A percentile compares a stretch with the other conserved stretches of the same genome.
Evolutionary conservation across 2,797 vertebrate genomes (phyloP).

Genomic region (Squalus acanthias): DNA sequence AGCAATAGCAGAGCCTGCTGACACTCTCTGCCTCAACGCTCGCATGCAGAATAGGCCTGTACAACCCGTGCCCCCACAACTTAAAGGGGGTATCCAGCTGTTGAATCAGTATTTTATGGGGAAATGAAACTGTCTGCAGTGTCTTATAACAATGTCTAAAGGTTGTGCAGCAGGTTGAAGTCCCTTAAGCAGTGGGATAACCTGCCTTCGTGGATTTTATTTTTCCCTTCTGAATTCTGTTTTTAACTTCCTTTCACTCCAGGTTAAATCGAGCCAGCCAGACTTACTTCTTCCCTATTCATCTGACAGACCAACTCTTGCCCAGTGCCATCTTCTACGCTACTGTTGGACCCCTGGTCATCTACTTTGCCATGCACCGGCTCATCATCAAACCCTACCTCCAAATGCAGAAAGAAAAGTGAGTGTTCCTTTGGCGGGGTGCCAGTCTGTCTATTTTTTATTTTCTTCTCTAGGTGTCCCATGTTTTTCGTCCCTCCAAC

Average conservation of each 20-base stretch:
- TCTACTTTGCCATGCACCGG: slow-evolving; percentile 87
- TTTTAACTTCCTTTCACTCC: slow-evolving; percentile 39
- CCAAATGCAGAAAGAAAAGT: slow-evolving; percentile 88
- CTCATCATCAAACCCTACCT: slow-evolving; percentile 91
- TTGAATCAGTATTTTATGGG: not conserved
- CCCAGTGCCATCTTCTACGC: slow-evolving; percentile 95
- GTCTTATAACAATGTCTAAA: not conserved
- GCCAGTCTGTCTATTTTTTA: not conserved
- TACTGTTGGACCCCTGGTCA: slow-evolving; percentile 84
- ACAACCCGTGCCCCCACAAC: not conserved
- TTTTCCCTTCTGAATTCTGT: not conserved
- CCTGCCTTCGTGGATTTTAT: no score
- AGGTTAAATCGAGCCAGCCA: slow-evolving; percentile 95
- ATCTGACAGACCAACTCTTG: slow-evolving; percentile 91
- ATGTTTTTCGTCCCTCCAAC: not conserved
- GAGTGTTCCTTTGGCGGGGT: slow-evolving; percentile 45
- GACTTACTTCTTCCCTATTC: slow-evolving; percentile 95
- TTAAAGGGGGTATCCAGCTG: not conserved
- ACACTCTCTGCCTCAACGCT: not conserved
- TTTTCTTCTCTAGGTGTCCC: not conserved
- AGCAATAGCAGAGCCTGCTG: not conserved
- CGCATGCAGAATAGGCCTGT: not conserved
- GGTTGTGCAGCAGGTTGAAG: not conserved
- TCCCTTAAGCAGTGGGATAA: not conserved
- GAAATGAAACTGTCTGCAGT: not conserved